Conservation (phyloP, 30 jellyfish, hydroid and myxozoan genomes). For the Morbakka virulenta region DNA sequence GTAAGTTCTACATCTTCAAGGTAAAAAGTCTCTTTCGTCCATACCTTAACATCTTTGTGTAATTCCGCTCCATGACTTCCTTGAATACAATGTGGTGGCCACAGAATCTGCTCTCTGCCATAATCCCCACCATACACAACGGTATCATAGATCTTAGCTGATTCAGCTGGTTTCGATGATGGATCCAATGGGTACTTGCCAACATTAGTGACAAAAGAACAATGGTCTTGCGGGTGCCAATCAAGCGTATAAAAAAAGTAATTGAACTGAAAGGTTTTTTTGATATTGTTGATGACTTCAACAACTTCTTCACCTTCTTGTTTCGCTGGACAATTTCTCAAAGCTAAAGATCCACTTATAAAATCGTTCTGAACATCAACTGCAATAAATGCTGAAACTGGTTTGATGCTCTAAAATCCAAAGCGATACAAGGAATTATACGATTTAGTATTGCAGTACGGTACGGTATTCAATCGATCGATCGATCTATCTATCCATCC, state of each 20-base stretch:
- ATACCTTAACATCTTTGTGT: slow-evolving; percentile 80
- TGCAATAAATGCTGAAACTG: slow-evolving; percentile 57
- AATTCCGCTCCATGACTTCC: slow-evolving; percentile 89
- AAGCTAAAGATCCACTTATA: slow-evolving; percentile 89
- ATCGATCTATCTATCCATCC: no score
- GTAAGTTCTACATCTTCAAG: no score
- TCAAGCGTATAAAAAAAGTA: slow-evolving; percentile 61
- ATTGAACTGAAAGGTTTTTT: slow-evolving; percentile 39
- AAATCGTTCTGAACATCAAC: slow-evolving; percentile 97
- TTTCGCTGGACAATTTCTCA: slow-evolving; percentile 81
- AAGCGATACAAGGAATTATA: neutral
- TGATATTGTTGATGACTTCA: slow-evolving; percentile 53
- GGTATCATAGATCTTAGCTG: slow-evolving; percentile 48
- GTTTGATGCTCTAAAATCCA: slow-evolving; percentile 35
- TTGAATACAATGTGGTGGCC: slow-evolving; percentile 98
- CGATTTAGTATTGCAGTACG: no score
- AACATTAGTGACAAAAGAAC: slow-evolving; percentile 77
- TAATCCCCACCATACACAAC: slow-evolving; percentile 68
- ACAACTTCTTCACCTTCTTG: slow-evolving; percentile 95
- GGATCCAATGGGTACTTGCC: slow-evolving; percentile 56
- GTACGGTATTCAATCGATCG: no score
- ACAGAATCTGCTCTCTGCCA: slow-evolving; percentile 69
- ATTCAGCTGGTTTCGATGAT: slow-evolving; percentile 33
- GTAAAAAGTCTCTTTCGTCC: no score
- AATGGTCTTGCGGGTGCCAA: slow-evolving; percentile 96